phyloP scores from a whole-genome alignment of 2,888 invertebrate species.

The Serrognathus titanus region DNA sequence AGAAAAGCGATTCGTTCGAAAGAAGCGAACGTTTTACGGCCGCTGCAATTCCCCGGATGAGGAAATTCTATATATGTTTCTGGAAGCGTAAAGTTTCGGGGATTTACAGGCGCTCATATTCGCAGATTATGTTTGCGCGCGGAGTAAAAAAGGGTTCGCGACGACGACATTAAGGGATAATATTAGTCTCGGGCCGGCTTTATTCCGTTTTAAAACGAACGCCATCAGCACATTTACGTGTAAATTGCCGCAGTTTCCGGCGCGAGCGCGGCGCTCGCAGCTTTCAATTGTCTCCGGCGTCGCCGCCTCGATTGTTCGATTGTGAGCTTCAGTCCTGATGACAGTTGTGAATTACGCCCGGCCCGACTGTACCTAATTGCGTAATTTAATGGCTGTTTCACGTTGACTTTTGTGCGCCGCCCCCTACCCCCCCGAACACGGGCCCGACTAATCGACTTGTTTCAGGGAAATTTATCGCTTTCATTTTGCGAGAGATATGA shows the following conservation, averaged over 20 bases:
- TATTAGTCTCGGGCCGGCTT: constrained; percentile 13
- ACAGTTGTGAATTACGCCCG: constrained; percentile 37
- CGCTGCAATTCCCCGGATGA: too few species aligned
- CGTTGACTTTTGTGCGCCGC: not conserved
- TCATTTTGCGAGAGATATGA: too few species aligned
- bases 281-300: constrained; percentile 36
- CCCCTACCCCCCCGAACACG: too few species aligned
- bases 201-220: constrained; percentile 26
- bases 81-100: not conserved
- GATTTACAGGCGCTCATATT: not conserved
- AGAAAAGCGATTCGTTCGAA: too few species aligned
- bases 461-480: too few species aligned
- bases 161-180: constrained; percentile 16
- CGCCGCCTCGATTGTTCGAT: constrained; percentile 38
- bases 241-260: constrained; percentile 38
- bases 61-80: constrained; percentile 31
- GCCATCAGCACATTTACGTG: constrained; percentile 34
- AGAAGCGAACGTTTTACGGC: too few species aligned
- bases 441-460: too few species aligned
- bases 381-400: not conserved
- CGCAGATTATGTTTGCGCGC: not conserved
- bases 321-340: constrained; percentile 36
- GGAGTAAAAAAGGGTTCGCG: constrained; percentile 11
- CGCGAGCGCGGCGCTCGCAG: constrained; percentile 30
- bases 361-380: not conserved